Conservation (phyloP, 2,888 invertebrate genomes). For the Oeneis ivallda region DNA sequence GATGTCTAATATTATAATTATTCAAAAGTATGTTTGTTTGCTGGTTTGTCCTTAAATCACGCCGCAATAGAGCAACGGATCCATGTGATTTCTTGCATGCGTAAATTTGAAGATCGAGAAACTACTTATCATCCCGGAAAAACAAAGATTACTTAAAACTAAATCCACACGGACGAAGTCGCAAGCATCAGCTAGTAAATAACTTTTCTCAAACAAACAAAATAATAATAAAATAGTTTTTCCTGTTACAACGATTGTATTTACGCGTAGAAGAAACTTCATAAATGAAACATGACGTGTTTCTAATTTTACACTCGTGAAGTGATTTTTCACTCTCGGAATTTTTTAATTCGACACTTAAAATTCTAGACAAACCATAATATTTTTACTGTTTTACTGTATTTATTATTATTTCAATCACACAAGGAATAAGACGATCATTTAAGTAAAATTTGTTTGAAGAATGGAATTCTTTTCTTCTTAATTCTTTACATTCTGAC, state of each 20-base stretch:
- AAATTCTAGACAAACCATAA: not conserved
- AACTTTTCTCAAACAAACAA: not conserved
- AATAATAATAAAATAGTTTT: not conserved
- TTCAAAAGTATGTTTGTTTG: too few species aligned
- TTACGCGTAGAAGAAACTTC: not conserved
- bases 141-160: too few species aligned
- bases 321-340: slow-evolving; percentile 1
- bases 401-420: slow-evolving; percentile 7
- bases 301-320: not conserved
- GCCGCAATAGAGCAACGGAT: too few species aligned
- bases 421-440: not conserved
- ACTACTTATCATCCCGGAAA: too few species aligned
- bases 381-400: not conserved
- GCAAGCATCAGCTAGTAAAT: too few species aligned
- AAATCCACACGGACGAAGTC: too few species aligned
- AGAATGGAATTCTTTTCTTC: not conserved
- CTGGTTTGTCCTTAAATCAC: too few species aligned
- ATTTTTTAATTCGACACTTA: slow-evolving; percentile 7
- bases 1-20: too few species aligned
- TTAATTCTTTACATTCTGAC: not conserved
- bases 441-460: not conserved
- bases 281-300: slow-evolving; percentile 5
- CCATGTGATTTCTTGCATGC: too few species aligned
- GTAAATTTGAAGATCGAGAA: too few species aligned
- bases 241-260: not conserved